Conservation (phyloP, 2,888 invertebrate species). For the Melanostoma mellinum region DNA sequence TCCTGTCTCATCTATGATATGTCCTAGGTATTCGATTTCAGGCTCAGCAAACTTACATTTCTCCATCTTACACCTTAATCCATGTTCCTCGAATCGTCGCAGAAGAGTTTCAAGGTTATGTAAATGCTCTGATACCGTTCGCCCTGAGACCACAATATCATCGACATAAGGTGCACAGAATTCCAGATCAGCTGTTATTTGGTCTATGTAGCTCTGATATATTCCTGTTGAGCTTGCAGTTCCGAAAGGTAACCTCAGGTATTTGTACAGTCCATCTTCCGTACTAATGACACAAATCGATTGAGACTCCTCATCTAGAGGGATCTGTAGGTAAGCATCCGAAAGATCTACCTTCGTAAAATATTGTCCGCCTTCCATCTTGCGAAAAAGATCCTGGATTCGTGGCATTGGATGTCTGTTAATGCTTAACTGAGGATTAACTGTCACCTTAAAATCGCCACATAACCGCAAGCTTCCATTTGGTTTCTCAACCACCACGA, state of each 20-base stretch:
- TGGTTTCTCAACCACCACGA: constrained; percentile 15
- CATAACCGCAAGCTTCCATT: constrained; percentile 1
- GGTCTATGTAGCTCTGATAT: constrained; percentile 10
- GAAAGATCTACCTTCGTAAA: not conserved
- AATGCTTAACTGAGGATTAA: not conserved
- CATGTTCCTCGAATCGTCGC: constrained; percentile 6
- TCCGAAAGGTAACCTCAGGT: constrained; percentile 2
- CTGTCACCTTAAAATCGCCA: not conserved
- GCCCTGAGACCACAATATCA: too few species aligned
- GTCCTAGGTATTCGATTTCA: constrained; percentile 62
- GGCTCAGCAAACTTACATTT: constrained; percentile 51
- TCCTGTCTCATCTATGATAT: constrained; percentile 51
- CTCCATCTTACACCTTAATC: constrained; percentile 32
- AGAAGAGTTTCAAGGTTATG: not conserved
- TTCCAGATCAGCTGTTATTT: constrained; percentile 13
- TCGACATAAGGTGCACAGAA: constrained; percentile 3
- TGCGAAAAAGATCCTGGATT: constrained; percentile 3
- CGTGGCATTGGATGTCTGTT: constrained; percentile 2
- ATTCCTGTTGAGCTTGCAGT: constrained; percentile 15
- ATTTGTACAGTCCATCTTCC: not conserved
- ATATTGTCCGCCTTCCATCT: not conserved
- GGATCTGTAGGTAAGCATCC: constrained; percentile 13
- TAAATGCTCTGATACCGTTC: not conserved
- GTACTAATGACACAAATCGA: not conserved
- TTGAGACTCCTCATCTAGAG: constrained; percentile 9